Evolutionary conservation across 2,888 invertebrate genomes (phyloP), one percentile per base, ranked within the genome.

Genomic region (Ceraclea dissimilis): DNA sequence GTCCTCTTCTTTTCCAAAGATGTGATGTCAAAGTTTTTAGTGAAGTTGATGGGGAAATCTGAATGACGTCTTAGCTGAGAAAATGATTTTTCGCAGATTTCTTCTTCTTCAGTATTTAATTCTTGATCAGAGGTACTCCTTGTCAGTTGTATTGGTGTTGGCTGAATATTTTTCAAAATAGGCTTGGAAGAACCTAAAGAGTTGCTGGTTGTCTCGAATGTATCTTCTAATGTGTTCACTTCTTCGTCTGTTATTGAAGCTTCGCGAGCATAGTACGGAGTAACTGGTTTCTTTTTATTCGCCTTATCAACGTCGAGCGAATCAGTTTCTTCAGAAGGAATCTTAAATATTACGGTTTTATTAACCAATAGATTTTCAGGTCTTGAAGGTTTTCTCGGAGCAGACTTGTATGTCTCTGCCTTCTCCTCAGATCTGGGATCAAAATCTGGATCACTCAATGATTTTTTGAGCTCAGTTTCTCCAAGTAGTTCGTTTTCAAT

Each of bases 241-340:
- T 81, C 79, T 63, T 78, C 74, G 64, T 77, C 78, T 39, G 81
- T 79, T 50, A 84, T 74, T 2, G 79, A 78, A 53, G 79, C 71
- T 64, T 83, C 82, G 61, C 85, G 74, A 0, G 85, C 82, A 69
- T 90, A 90, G 66, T 90, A 90, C 0, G 91, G 91, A 2, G 91
- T 91, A 51, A 90, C 68, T 2, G 91, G 91, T 67, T 90, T 90
- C 52, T 80, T 75, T 66, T 82, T 83, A 26, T 70, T 73, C 61
- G 75, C 75, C 66, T 86, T 86, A 60, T 78, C 78, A 56, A 71
- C 72, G n/a, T 72, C 71, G 11, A 87, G 75, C 51, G 84, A 43
- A 34, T 43, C 49, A 16, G 72, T 74, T 51, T 66, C 66, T 16
- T 68, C 68, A 39, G 72, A 68, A 16, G 79, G 75, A 18, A 83